These are phyloP conservation scores for Acrobasis repandana DNA, from an alignment of 2,888 invertebrate species.

Conservation along the genomic window DNA sequence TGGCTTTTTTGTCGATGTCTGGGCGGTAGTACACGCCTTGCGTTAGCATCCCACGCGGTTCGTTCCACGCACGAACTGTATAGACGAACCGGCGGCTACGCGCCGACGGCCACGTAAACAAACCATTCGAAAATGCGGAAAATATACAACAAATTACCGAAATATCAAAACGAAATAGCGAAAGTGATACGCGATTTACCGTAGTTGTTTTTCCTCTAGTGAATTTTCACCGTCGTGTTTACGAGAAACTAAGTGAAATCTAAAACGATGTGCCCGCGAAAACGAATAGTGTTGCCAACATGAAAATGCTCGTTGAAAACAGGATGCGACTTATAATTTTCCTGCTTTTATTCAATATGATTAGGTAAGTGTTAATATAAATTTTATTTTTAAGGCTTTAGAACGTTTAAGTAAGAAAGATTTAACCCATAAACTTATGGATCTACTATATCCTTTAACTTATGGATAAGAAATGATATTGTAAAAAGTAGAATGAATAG, in stretches of 20 bases:
- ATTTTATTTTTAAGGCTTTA: background rate
- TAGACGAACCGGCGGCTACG: conserved; percentile 67
- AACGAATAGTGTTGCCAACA: conserved; percentile 76
- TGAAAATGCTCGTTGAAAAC: conserved; percentile 64
- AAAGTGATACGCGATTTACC: conserved; percentile 31
- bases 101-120: conserved; percentile 66
- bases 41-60: conserved; percentile 63
- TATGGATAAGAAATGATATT: too few species aligned
- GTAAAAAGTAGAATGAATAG: too few species aligned
- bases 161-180: conserved; percentile 34
- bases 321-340: conserved; percentile 73
- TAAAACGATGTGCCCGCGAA: conserved; percentile 68
- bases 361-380: conserved; percentile 55
- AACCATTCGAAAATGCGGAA: conserved; percentile 53
- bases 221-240: conserved; percentile 27
- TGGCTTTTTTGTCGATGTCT: conserved; percentile 73
- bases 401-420: too few species aligned
- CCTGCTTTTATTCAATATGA: conserved; percentile 66
- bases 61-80: conserved; percentile 45
- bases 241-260: conserved; percentile 52
- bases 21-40: conserved; percentile 76
- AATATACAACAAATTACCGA: conserved; percentile 42
- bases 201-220: background rate
- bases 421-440: too few species aligned
- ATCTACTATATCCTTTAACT: too few species aligned